A percentile compares a stretch with the other conserved stretches of the same genome.
Evolutionary conservation across 1,140 invertebrate genomes (phyloP).

Genomic region (Drosophila tropicalis): DNA sequence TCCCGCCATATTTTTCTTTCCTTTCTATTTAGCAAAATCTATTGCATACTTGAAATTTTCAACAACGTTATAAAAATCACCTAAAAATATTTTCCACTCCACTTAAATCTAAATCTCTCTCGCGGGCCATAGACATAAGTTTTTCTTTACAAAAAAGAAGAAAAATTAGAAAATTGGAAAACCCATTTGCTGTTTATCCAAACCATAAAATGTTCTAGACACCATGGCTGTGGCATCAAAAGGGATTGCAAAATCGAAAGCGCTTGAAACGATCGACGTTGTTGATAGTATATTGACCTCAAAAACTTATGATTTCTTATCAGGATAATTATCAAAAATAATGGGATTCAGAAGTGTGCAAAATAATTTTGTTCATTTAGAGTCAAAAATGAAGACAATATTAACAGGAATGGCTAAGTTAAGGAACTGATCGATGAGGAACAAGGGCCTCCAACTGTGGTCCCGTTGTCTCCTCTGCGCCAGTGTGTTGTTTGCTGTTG

Average conservation of each 20-base stretch:
- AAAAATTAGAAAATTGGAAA: constrained; percentile 17
- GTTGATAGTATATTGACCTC: too few species aligned
- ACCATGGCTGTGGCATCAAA: neutral
- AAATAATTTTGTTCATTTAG: too few species aligned
- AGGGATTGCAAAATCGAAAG: neutral
- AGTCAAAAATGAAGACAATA: too few species aligned
- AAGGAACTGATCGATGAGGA: too few species aligned
- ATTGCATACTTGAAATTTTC: constrained; percentile 46
- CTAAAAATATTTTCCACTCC: constrained; percentile 50
- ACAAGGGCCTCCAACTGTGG: neutral
- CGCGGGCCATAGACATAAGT: constrained; percentile 22
- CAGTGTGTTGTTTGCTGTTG: constrained; percentile 39
- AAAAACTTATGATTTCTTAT: too few species aligned
- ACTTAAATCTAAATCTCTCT: constrained; percentile 15
- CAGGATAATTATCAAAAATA: too few species aligned
- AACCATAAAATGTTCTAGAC: neutral
- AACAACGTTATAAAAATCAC: constrained; percentile 42
- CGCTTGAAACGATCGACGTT: too few species aligned
- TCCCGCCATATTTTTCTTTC: neutral
- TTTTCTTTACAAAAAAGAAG: constrained; percentile 32
- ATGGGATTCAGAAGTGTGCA: too few species aligned
- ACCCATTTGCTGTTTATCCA: constrained; percentile 7
- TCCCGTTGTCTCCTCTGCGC: neutral
- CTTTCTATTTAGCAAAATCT: constrained; percentile 27
- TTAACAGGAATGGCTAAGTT: too few species aligned